Evolutionary conservation across 2,888 invertebrate genomes (phyloP).

Genomic region (Ormyrus rosae): DNA sequence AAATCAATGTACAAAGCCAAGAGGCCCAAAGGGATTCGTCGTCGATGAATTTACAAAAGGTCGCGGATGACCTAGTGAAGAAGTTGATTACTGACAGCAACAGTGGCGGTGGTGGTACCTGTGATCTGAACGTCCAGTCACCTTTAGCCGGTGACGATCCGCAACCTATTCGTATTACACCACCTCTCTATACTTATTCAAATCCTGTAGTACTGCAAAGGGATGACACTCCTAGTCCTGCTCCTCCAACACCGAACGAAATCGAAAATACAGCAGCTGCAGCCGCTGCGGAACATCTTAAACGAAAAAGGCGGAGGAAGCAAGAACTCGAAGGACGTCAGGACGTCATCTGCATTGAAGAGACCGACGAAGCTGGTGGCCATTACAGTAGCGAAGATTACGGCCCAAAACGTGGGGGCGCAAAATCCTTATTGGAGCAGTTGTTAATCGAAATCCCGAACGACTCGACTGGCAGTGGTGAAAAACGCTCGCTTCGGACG

Average conservation of each 20-base stretch:
- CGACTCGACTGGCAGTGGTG: slow-evolving; percentile 74
- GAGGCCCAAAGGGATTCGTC: slow-evolving; percentile 22
- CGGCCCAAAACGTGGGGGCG: slow-evolving; percentile 62
- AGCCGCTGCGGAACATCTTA: slow-evolving; percentile 65
- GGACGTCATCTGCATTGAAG: slow-evolving; percentile 74
- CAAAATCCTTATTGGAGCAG: slow-evolving; percentile 83
- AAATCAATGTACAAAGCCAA: slow-evolving; percentile 68
- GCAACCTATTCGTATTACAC: slow-evolving; percentile 84
- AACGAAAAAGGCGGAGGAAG: slow-evolving; percentile 73
- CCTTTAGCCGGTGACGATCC: slow-evolving; percentile 77
- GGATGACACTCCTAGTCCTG: slow-evolving; percentile 76
- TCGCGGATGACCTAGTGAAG: slow-evolving; percentile 69
- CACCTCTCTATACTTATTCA: slow-evolving; percentile 87
- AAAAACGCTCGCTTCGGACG: slow-evolving; percentile 76
- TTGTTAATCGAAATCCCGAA: slow-evolving; percentile 90
- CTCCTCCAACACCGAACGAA: slow-evolving; percentile 71
- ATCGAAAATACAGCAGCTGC: slow-evolving; percentile 63
- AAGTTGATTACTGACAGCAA: slow-evolving; percentile 60
- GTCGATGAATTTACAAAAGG: slow-evolving; percentile 65
- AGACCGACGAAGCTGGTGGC: slow-evolving; percentile 66
- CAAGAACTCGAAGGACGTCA: slow-evolving; percentile 74
- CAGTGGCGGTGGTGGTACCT: slow-evolving; percentile 57
- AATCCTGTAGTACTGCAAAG: slow-evolving; percentile 82
- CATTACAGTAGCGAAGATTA: slow-evolving; percentile 72
- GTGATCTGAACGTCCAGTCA: slow-evolving; percentile 66